Percentiles rank a stretch among this genome's conserved stretches.
Conservation (phyloP, 2,113 vertebrate species). For the Ursus arctos region DNA sequence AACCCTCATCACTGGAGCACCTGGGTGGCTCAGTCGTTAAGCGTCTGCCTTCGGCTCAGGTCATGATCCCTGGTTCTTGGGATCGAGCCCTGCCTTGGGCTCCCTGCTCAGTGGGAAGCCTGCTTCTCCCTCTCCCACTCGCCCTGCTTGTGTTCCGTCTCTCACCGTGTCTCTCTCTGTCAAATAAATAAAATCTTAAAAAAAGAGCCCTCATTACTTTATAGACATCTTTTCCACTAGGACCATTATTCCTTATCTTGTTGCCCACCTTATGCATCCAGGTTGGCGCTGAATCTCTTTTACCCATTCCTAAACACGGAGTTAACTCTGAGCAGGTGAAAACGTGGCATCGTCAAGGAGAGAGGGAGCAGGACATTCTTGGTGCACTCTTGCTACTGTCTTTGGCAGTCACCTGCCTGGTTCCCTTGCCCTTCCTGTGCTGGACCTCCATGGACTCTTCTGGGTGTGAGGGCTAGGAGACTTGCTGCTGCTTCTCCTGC, state of each 20-base stretch:
- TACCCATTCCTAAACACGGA: neutral
- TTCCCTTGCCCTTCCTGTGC: neutral
- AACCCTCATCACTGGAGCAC: neutral
- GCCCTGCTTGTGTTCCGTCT: no score
- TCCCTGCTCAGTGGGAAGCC: no score
- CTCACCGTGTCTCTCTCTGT: no score
- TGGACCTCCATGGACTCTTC: neutral
- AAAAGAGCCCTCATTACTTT: neutral
- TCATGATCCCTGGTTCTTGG: no score
- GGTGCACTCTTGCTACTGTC: neutral
- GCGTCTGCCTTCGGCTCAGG: no score
- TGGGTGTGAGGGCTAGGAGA: neutral
- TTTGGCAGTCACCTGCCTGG: neutral
- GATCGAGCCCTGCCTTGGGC: no score
- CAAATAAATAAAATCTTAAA: no score
- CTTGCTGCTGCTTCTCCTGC: neutral
- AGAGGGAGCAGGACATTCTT: neutral
- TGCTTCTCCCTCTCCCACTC: no score
- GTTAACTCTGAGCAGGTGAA: neutral
- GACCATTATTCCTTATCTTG: neutral
- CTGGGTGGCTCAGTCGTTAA: no score
- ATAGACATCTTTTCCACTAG: neutral
- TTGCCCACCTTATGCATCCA: neutral
- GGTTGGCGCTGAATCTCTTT: constrained; percentile 31
- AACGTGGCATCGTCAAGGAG: accelerated